A percentile compares a stretch with the other conserved stretches of the same genome.
Evolutionary conservation across 2,888 invertebrate species (phyloP).

Genomic region (Gastrophysa polygoni): DNA sequence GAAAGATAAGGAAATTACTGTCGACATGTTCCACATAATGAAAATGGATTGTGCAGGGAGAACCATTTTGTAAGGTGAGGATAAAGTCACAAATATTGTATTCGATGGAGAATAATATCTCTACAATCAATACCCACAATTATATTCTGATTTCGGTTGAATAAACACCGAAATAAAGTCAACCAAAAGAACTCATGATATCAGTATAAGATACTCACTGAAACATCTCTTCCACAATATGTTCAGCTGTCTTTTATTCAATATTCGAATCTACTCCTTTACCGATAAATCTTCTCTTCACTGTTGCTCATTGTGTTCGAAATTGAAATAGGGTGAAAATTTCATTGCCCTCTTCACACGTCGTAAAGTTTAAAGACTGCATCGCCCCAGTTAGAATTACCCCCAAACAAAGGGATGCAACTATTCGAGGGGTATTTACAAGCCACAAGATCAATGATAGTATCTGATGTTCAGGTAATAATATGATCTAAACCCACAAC

Average conservation of each 20-base stretch:
- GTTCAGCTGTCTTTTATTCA: neutral
- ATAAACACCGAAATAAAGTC: too few relatives aligned
- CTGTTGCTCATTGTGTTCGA: slow-evolving; percentile 43
- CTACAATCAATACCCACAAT: too few relatives aligned
- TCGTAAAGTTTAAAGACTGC: slow-evolving; percentile 44
- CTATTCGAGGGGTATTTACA: slow-evolving; percentile 38
- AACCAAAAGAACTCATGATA: too few relatives aligned
- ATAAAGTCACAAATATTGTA: too few relatives aligned
- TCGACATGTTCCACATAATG: too few relatives aligned
- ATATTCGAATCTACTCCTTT: slow-evolving; percentile 22
- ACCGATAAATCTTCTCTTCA: slow-evolving; percentile 34
- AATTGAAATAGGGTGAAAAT: slow-evolving; percentile 58
- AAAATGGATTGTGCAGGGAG: too few relatives aligned
- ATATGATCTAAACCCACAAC: slow-evolving; percentile 9
- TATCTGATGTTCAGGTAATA: slow-evolving; percentile 44
- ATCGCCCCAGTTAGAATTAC: slow-evolving; percentile 47
- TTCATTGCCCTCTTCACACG: slow-evolving; percentile 51
- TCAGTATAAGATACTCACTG: too few relatives aligned
- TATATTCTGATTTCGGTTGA: too few relatives aligned
- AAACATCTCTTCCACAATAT: neutral
- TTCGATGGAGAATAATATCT: too few relatives aligned
- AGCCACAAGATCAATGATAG: slow-evolving; percentile 37
- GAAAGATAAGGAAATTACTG: too few relatives aligned
- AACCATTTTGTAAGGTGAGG: too few relatives aligned
- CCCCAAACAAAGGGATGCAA: slow-evolving; percentile 43